Evolutionary conservation across 2,797 vertebrate genomes (phyloP).

Genomic region (Philypnodon macrostomus): DNA sequence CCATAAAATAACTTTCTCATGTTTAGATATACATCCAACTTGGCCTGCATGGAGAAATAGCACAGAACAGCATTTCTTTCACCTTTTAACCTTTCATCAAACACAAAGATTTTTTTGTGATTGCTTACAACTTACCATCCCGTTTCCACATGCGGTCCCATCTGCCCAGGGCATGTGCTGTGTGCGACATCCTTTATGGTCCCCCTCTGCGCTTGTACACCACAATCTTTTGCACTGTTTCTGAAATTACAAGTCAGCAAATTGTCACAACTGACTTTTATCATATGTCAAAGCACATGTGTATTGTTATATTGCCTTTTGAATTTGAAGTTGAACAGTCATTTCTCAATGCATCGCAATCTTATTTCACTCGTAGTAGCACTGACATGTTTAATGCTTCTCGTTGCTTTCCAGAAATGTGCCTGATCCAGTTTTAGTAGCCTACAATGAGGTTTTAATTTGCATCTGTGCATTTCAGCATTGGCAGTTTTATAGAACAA

Average conservation of each 20-base stretch:
- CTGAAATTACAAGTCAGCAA: conserved; percentile 61
- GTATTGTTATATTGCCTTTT: too few species aligned
- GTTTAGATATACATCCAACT: not conserved
- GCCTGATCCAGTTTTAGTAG: conserved; percentile 13
- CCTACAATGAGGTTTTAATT: conserved; percentile 17
- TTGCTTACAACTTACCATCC: conserved; percentile 84
- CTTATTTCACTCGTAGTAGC: conserved; percentile 5
- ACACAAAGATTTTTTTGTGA: too few species aligned
- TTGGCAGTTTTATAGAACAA: not conserved
- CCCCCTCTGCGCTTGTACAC: conserved; percentile 91
- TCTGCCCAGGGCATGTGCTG: conserved; percentile 97
- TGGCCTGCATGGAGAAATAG: not conserved
- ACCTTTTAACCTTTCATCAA: not conserved
- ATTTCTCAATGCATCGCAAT: conserved; percentile 2
- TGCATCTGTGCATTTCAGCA: conserved; percentile 18
- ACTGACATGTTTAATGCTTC: conserved; percentile 9
- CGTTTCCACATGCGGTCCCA: conserved; percentile 88
- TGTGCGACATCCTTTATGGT: conserved; percentile 91
- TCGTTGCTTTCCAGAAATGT: conserved; percentile 17
- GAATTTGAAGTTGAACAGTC: not conserved
- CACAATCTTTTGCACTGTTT: conserved; percentile 94
- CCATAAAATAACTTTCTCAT: conserved; percentile 4
- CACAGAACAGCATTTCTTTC: conserved; percentile 1
- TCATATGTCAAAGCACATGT: conserved; percentile 7
- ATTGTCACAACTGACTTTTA: conserved; percentile 6